Percentiles rank a stretch among this genome's conserved stretches.
These are phyloP conservation scores for Clinocottus analis DNA, from an alignment of 2,113 vertebrate genomes.

Conservation along the genomic window DNA sequence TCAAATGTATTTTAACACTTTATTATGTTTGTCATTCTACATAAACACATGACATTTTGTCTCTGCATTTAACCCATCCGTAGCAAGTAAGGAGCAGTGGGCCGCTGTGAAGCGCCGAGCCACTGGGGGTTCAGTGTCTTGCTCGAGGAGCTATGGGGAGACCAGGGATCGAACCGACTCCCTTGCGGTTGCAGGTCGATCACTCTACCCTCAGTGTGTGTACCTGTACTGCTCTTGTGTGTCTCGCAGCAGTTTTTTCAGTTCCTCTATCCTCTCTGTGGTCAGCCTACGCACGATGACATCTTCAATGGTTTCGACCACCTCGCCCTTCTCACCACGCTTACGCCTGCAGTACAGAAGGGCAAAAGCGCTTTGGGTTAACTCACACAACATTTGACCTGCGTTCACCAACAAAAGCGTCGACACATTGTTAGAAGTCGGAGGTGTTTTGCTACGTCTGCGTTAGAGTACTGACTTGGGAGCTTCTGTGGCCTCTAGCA, in stretches of 20 bases:
- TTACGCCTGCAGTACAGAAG: conserved; percentile 86
- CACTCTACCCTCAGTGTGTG: too few species aligned
- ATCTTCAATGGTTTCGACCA: conserved; percentile 98
- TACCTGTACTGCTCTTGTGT: conserved; percentile 98
- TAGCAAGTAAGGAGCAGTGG: too few species aligned
- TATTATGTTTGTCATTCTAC: too few species aligned
- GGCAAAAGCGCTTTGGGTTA: not conserved
- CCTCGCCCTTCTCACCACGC: conserved; percentile 97
- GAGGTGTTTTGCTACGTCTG: not conserved
- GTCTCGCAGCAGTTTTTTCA: conserved; percentile 96
- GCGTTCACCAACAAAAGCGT: not conserved
- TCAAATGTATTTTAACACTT: not conserved
- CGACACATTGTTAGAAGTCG: not conserved
- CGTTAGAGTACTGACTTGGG: conserved; percentile 90
- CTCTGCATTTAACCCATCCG: too few species aligned
- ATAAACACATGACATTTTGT: too few species aligned
- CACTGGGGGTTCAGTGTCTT: too few species aligned
- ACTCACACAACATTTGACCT: not conserved
- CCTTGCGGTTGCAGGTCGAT: too few species aligned
- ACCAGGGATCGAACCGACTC: too few species aligned
- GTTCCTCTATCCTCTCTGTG: conserved; percentile 94
- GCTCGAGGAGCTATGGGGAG: too few species aligned
- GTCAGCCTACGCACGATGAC: conserved; percentile 97
- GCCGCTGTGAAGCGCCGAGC: too few species aligned
- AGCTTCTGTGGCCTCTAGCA: conserved; percentile 97